Evolutionary conservation across 2,888 invertebrate genomes (phyloP).

Genomic region (Pediacus dermestoides): DNA sequence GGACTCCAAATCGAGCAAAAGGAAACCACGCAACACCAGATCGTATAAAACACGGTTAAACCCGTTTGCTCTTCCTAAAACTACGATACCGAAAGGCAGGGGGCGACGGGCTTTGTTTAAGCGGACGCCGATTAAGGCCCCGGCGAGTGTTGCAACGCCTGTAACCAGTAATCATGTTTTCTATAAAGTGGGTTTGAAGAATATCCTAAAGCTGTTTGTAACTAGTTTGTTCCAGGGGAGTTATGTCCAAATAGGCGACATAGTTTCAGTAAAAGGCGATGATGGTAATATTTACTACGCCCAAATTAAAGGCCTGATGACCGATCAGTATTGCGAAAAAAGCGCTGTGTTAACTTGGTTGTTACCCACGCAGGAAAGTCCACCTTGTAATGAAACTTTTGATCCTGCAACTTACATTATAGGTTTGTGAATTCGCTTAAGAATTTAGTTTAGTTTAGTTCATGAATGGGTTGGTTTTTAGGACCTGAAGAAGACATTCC

Average conservation of each 20-base stretch:
- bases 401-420: conserved; percentile 87
- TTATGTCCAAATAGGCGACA: conserved; percentile 87
- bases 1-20: conserved; percentile 55
- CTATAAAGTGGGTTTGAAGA: conserved; percentile 60
- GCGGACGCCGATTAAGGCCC: conserved; percentile 75
- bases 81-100: conserved; percentile 60
- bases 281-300: conserved; percentile 81
- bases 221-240: conserved; percentile 54
- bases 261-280: conserved; percentile 78
- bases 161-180: conserved; percentile 78
- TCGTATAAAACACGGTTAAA: conserved; percentile 51
- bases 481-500: conserved; percentile 90
- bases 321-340: conserved; percentile 91
- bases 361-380: conserved; percentile 78
- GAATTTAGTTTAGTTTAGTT: conserved; percentile 10
- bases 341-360: conserved; percentile 91
- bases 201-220: neutral
- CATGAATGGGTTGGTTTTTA: conserved; percentile 40
- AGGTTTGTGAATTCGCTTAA: conserved; percentile 55
- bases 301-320: conserved; percentile 82
- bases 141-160: conserved; percentile 75
- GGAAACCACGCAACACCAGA: conserved; percentile 58
- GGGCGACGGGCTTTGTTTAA: conserved; percentile 76
- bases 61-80: conserved; percentile 49
- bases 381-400: conserved; percentile 73